phyloP scores from a whole-genome alignment of 2,797 vertebrate genomes.

The Lophius americanus region DNA sequence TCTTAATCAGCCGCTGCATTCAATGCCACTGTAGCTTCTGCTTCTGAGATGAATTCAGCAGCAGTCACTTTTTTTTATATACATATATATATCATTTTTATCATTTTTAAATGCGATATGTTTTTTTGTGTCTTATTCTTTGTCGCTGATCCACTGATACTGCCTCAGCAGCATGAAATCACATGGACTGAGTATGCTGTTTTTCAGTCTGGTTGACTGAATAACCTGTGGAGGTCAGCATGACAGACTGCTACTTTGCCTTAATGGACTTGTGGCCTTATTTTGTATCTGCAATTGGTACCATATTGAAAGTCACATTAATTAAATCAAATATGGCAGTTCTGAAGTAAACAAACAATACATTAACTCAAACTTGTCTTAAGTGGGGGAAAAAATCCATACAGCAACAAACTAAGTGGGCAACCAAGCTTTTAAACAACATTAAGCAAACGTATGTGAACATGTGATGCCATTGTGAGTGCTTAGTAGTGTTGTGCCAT shows the following conservation, averaged over 20 bases:
- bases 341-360: conserved; percentile 21
- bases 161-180: conserved; percentile 47
- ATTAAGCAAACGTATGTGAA: conserved; percentile 29
- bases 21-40: conserved; percentile 66
- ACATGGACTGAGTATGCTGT: conserved; percentile 52
- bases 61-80: conserved; percentile 42
- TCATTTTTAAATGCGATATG: conserved; percentile 35
- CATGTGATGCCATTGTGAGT: conserved; percentile 20
- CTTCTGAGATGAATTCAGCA: conserved; percentile 57
- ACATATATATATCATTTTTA: conserved; percentile 7
- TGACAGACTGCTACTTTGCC: conserved; percentile 35
- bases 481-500: conserved; percentile 25
- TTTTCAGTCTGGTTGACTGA: conserved; percentile 45
- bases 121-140: conserved; percentile 47
- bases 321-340: conserved; percentile 30
- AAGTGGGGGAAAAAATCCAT: conserved; percentile 25
- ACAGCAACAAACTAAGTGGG: conserved; percentile 22
- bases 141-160: conserved; percentile 44
- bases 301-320: conserved; percentile 24
- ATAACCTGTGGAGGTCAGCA: conserved; percentile 64
- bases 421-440: conserved; percentile 43
- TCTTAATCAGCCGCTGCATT: conserved; percentile 64
- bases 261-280: conserved; percentile 38
- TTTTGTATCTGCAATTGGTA: conserved; percentile 40
- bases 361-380: conserved; percentile 47